Percentiles rank a stretch among this genome's conserved stretches.
Conservation (phyloP, 2,113 vertebrate genomes). For the Petroica traversi region DNA sequence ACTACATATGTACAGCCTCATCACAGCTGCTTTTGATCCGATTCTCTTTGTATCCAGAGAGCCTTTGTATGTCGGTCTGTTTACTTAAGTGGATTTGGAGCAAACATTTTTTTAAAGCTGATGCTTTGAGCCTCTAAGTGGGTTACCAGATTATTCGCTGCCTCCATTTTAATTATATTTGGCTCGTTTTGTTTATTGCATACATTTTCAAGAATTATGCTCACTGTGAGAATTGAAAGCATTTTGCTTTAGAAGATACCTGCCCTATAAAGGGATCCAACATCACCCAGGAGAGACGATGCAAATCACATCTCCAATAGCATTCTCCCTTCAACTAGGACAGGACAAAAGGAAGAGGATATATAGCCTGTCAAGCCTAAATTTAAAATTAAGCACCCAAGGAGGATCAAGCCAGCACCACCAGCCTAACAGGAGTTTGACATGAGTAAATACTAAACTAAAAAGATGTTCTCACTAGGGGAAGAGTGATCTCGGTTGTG, state of each 20-base stretch:
- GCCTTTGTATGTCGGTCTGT: slow-evolving; percentile 39
- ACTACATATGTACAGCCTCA: neutral
- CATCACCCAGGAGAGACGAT: neutral
- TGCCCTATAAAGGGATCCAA: slow-evolving; percentile 27
- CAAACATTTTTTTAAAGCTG: slow-evolving; percentile 46
- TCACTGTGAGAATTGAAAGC: neutral
- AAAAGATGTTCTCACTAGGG: neutral
- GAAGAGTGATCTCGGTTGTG: neutral
- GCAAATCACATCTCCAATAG: neutral
- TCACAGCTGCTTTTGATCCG: slow-evolving; percentile 65
- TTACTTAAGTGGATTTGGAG: slow-evolving; percentile 69
- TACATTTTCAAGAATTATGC: slow-evolving; percentile 52
- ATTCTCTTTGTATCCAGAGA: slow-evolving; percentile 42
- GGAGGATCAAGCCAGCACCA: neutral
- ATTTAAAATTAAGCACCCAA: neutral
- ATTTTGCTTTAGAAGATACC: slow-evolving; percentile 29
- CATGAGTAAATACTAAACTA: neutral
- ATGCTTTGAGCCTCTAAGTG: slow-evolving; percentile 64
- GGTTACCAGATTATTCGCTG: slow-evolving; percentile 69
- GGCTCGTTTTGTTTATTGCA: slow-evolving; percentile 48
- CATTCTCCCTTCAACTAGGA: neutral
- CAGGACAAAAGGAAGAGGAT: neutral
- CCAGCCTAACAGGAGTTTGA: neutral
- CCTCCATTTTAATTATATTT: slow-evolving; percentile 67
- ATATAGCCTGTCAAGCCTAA: neutral